Conservation (phyloP, 2,797 vertebrate species). For the Malacoraja senta region DNA sequence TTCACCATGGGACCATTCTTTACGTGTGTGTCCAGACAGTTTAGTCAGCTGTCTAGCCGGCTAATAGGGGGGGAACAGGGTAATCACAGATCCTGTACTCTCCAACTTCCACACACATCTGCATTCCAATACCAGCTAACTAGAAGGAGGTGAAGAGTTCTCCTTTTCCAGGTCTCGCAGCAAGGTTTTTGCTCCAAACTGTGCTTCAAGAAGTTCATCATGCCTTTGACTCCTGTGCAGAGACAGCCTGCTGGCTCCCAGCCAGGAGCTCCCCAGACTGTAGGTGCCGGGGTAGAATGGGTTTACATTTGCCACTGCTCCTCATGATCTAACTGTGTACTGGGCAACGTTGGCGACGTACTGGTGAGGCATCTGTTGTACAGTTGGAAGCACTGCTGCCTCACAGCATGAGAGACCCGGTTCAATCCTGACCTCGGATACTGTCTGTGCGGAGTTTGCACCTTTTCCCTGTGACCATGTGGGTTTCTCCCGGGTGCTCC, state of each 20-base stretch:
- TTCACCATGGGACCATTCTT: not conserved
- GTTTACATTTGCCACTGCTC: not conserved
- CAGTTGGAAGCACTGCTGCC: too few relatives aligned
- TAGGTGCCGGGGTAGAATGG: not conserved
- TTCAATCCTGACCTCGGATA: too few relatives aligned
- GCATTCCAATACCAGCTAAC: not conserved
- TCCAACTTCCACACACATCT: not conserved
- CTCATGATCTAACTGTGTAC: not conserved
- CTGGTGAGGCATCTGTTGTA: not conserved
- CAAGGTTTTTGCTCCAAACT: not conserved
- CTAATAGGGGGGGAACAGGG: not conserved
- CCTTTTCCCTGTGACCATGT: too few relatives aligned
- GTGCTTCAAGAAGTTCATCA: not conserved
- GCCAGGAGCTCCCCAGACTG: not conserved
- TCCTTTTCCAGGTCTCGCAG: not conserved
- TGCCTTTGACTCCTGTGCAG: not conserved
- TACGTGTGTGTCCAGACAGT: not conserved
- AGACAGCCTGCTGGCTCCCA: not conserved
- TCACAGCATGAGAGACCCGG: too few relatives aligned
- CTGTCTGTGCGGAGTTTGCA: too few relatives aligned
- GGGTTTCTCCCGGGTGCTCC: too few relatives aligned
- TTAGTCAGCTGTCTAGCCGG: not conserved
- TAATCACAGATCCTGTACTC: not conserved
- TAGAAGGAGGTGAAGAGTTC: not conserved
- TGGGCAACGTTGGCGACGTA: not conserved